Conservation (phyloP, 1,140 invertebrate genomes). For the Stenopsyche tienmushanensis region DNA sequence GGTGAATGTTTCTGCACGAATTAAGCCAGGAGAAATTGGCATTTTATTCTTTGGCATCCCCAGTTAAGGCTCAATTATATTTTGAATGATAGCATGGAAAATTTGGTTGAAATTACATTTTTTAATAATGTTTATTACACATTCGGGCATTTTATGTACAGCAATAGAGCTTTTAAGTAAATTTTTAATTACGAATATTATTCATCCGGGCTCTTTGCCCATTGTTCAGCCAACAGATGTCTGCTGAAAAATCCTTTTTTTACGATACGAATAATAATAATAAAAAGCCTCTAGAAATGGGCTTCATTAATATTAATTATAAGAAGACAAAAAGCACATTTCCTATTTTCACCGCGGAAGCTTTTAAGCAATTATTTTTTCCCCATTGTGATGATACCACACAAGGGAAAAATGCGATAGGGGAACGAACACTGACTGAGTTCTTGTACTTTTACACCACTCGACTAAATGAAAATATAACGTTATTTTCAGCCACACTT, state of each 20-base stretch:
- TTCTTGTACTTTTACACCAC: constrained; percentile 13
- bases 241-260: no score
- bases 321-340: constrained; percentile 36
- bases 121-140: no score
- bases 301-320: constrained; percentile 40
- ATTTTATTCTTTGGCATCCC: no score
- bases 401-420: constrained; percentile 24
- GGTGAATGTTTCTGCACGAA: no score
- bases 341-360: constrained; percentile 33
- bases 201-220: constrained; percentile 7
- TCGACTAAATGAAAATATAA: constrained; percentile 39
- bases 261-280: neutral
- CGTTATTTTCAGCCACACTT: constrained; percentile 23
- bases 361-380: constrained; percentile 36
- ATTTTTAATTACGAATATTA: constrained; percentile 25
- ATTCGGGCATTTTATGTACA: no score
- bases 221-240: no score
- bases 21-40: no score
- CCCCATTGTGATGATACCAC: constrained; percentile 24
- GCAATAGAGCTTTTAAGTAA: constrained; percentile 16
- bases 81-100: no score
- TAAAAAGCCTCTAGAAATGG: constrained; percentile 9
- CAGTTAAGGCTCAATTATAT: no score
- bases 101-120: no score
- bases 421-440: neutral